Base-by-base conservation (phyloP, 2,113 vertebrate genomes). In the Phalacrocorax aristotelis region DNA sequence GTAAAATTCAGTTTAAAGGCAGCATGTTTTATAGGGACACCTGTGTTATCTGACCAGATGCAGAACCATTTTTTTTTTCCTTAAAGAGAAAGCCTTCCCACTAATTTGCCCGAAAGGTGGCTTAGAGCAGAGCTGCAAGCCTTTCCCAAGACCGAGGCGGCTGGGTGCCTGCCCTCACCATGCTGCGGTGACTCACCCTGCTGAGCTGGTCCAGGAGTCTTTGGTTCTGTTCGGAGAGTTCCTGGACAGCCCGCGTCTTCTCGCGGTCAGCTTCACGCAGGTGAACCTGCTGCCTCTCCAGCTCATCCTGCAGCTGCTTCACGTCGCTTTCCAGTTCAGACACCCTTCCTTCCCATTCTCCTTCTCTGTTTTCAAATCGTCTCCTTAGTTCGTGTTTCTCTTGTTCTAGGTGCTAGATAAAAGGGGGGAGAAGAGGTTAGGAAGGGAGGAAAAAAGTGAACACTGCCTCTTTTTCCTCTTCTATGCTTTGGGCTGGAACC, bases 201-300 rank as follows among this genome's bases (percentile, higher is more conserved):
- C 97, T 99, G 96, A 99, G 99, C 97, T 99, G 99, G 98, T 99
- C 99, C 97, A 99, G 96, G 90, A 99, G 98, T 95, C 99, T 98
- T 89, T 99, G 99, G 98, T 99, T 99, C 98, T 99, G 99, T 97
- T 99, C 99, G 3, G 99, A 99, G 71, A 99, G 98, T 95, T 99
- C 99, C 70, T 99, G 98, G 94, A 99, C 98, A 6, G 98, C 98
- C 54, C 98, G 98, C 1, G 98, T 99, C 97, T 99, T 99, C 93
- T 99, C 99, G 2, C 99, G 97, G 95, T 99, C 99, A 0, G 98
- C 98, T 86, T 99, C 99, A 1, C 99, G 99, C 54, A 99, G 98
- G 95, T 99, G 99, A 68, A 98, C 98, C 83, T 99, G 99, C 83
- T 99, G 99, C 90, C 98, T 98, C 97, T 99, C 99, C 97, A 99